phyloP scores from a whole-genome alignment of 2,797 vertebrate species.

The Pipistrellus pipistrellus region DNA sequence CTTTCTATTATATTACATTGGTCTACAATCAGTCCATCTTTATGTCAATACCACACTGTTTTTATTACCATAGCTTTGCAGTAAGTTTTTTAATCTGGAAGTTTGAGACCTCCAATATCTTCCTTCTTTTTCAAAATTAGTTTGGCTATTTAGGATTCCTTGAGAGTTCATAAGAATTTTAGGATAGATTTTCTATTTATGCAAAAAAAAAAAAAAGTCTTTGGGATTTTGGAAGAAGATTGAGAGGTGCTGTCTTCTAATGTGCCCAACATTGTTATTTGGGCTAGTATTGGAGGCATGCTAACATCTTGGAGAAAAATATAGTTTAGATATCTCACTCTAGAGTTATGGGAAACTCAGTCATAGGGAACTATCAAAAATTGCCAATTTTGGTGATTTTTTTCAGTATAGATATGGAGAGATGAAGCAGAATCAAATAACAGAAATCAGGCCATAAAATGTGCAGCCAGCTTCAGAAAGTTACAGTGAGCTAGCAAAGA shows the following conservation, averaged over 20 bases:
- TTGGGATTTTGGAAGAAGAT: not conserved
- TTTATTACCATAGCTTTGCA: not conserved
- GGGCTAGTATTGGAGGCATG: not conserved
- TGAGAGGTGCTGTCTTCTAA: not conserved
- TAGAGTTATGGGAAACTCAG: not conserved
- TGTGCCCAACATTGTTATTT: not conserved
- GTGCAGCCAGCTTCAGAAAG: not conserved
- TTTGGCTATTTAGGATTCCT: not conserved
- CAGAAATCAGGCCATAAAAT: not conserved
- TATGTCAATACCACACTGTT: not conserved
- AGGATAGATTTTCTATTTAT: constrained; percentile 1
- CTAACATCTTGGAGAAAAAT: not conserved
- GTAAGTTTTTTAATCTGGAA: constrained; percentile 41
- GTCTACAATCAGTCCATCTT: not conserved
- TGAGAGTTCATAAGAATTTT: constrained; percentile 3
- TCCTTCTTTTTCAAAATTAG: constrained; percentile 42
- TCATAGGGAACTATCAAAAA: not conserved
- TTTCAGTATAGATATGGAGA: not conserved
- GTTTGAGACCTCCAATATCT: not conserved
- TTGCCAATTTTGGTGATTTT: not conserved
- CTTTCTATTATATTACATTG: not conserved
- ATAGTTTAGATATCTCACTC: not conserved
- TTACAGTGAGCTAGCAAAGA: not conserved
- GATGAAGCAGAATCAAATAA: not conserved
- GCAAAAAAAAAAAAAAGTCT: not conserved